Percentiles rank a stretch among this genome's conserved stretches.
Conservation (phyloP, 2,113 vertebrate species). For the Lophochroa leadbeateri region DNA sequence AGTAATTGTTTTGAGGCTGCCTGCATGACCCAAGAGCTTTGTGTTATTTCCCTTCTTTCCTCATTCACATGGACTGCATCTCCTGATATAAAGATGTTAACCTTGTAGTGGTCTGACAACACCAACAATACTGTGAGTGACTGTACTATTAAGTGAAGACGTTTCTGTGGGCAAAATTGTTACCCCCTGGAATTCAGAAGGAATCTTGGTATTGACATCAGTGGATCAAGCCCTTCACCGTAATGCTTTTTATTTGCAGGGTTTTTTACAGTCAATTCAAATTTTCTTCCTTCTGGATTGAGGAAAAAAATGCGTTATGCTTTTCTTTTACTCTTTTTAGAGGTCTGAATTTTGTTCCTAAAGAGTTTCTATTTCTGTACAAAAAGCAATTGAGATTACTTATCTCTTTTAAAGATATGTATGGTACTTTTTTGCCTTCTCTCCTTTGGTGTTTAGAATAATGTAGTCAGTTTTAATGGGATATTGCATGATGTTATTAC, state of each 20-base stretch:
- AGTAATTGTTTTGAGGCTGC: conserved; percentile 25
- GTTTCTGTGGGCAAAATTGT: neutral
- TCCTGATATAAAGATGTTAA: conserved; percentile 29
- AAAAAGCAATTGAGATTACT: neutral
- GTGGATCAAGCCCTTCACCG: neutral
- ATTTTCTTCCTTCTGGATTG: neutral
- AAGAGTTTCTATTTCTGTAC: neutral
- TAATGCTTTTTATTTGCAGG: neutral
- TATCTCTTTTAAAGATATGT: neutral
- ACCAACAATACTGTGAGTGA: neutral
- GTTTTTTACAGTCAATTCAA: neutral
- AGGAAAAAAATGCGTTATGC: neutral
- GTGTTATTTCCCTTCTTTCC: neutral
- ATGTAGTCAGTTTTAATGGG: neutral
- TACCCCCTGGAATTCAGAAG: neutral
- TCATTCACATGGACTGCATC: neutral
- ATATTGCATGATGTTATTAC: neutral
- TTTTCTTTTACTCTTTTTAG: neutral
- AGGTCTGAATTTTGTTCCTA: neutral
- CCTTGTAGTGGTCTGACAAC: neutral
- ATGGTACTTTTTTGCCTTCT: neutral
- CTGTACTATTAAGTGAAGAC: neutral
- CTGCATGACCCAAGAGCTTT: neutral
- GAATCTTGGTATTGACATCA: neutral
- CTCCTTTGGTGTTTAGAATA: neutral